These are phyloP conservation scores for Sinotaia quadrata DNA, from an alignment of 2,888 invertebrate species.

Conservation along the genomic window DNA sequence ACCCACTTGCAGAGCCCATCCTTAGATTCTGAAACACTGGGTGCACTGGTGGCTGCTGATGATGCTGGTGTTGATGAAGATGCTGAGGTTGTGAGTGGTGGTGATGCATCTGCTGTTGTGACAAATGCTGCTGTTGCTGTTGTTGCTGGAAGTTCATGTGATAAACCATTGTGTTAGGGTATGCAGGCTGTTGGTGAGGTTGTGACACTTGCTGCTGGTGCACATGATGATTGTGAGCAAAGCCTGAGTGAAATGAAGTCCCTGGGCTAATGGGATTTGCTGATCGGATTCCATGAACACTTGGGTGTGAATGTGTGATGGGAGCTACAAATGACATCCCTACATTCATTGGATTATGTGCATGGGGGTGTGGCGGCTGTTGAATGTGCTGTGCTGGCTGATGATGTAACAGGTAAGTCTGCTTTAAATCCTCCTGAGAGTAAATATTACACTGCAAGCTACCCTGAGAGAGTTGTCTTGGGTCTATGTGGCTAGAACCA, in stretches of 20 bases:
- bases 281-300: background rate
- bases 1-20: constrained; percentile 11
- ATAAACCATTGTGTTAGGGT: constrained; percentile 19
- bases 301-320: background rate
- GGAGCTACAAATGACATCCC: constrained; percentile 5
- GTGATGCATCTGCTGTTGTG: constrained; percentile 1
- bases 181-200: constrained; percentile 18
- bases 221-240: constrained; percentile 12
- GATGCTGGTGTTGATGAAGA: constrained; percentile 16
- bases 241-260: constrained; percentile 7
- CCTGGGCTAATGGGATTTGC: constrained; percentile 15
- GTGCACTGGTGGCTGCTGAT: background rate
- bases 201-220: constrained; percentile 6
- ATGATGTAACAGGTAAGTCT: constrained; percentile 21
- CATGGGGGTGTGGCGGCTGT: constrained; percentile 2
- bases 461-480: constrained; percentile 5
- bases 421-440: constrained; percentile 19
- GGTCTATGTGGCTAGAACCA: constrained; percentile 11
- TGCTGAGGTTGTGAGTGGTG: constrained; percentile 7
- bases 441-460: constrained; percentile 20
- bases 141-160: constrained; percentile 11
- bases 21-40: constrained; percentile 24
- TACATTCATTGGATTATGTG: background rate
- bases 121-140: constrained; percentile 1
- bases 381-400: constrained; percentile 6